phyloP scores from a whole-genome alignment of 2,797 vertebrate species.

The Delichon dasypus region DNA sequence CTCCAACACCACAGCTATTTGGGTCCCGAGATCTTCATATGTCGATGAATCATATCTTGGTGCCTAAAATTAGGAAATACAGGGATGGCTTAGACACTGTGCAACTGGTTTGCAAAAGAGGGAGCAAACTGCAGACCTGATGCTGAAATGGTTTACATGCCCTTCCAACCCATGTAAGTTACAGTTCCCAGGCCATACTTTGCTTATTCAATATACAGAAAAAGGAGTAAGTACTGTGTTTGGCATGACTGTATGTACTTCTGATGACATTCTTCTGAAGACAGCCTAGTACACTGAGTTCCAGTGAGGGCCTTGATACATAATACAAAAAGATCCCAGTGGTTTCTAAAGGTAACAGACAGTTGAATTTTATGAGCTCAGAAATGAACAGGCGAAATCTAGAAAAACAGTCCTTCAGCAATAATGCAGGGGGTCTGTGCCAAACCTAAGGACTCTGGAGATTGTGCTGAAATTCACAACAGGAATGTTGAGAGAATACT shows the following conservation, averaged over 20 bases:
- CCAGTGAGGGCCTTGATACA: neutral
- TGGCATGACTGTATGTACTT: neutral
- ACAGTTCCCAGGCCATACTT: fast-evolving
- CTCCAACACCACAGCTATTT: fast-evolving
- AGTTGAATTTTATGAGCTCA: neutral
- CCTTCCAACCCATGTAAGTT: neutral
- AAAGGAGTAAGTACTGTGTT: neutral
- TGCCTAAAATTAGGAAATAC: neutral
- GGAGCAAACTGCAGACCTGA: neutral
- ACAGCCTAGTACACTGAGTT: neutral
- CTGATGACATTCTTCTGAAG: neutral
- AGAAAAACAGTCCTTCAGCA: neutral
- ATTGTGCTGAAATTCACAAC: neutral
- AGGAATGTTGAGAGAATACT: neutral
- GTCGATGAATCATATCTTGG: neutral
- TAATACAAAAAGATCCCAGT: neutral
- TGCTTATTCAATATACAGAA: neutral
- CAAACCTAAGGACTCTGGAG: neutral
- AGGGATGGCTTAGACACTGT: neutral
- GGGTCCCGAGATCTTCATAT: neutral
- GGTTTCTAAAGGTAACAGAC: neutral
- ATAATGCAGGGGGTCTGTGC: neutral
- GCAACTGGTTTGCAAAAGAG: slow-evolving; percentile 3
- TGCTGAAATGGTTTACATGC: neutral
- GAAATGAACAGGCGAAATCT: neutral